Base-by-base conservation (phyloP, 2,113 vertebrate species). In the Dinomys branickii region DNA sequence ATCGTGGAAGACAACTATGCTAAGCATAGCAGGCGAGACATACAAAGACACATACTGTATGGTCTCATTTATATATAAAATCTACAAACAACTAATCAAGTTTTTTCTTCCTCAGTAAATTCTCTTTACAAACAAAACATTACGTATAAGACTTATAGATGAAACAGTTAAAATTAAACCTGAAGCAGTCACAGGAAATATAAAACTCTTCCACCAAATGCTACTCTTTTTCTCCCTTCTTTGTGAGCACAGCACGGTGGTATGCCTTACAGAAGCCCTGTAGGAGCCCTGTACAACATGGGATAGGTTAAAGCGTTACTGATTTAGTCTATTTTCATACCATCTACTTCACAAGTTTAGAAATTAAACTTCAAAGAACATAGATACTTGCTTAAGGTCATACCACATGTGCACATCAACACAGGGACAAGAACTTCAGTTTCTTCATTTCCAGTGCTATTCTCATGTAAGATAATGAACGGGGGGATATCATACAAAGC, bases 101-200 rank as follows among this genome's bases (percentile, higher is more conserved):
- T 80, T 80, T 75, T 82, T 90, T 75, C 26, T 59, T 80, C 81
- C 69, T 14, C 5, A 65, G 3, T 90, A 24, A 38, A 47, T 10
- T 11, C 54, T 86, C 30, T 78, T 30, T 63, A 41, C 4, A 65
- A 86, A 54, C 38, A 28, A 82, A 94, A 94, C 35, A 67, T 58
- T 75, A 78, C 4, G 19, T 20, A 67, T 12, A 90, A 41, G 4
- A 13, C 3, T 17, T 9, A 81, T 52, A 75, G 22, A 75, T 8
- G n/a, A 58, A 88, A 67, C 38, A 91, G 56, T 63, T 94, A 85
- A 90, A 94, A 56, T 58, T 86, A 81, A 90, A 82, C 33, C 12
- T 81, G 61, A 88, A 78, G 52, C 33, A 78, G 30, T 20, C 41
- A 69, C 50, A 67, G n/a, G 30, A 85, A 78, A 85, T 52, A 33